Evolutionary conservation across 2,797 vertebrate genomes (phyloP), one percentile per base, ranked within the genome.

Genomic region (Psittacula derbiana): DNA sequence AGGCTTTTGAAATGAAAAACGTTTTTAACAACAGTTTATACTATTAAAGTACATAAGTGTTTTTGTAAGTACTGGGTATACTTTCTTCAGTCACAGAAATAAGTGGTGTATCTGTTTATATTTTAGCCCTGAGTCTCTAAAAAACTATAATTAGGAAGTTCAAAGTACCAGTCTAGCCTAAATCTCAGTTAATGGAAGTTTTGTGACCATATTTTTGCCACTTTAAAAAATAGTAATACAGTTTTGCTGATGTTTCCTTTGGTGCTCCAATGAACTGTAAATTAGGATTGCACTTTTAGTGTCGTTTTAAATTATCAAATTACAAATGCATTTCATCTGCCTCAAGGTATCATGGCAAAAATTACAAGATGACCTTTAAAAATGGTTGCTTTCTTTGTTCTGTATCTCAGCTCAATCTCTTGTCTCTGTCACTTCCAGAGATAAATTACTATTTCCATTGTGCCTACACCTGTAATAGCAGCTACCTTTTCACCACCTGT

Each of bases 291-390:
- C 9, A 53, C 60, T 93, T 90, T 76, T 47, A 60, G 30, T 71
- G 41, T 80, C 80, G 27, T 95, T 93, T 81, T 73, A 69, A 73
- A 86, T 96, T 70, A 81, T 47, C n/a, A 43, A 41, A 88, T 96
- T 96, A 90, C 64, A 90, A 93, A 94, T 46, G 41, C 11, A 80
- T 80, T 84, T 94, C 53, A 64, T 79, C 70, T 88, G 16, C 80
- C 73, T 76, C 73, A 57, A 64, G 67, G 47, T 69, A 94, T 82
- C 55, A 76, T 78, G 66, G 15, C 27, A 84, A 90, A 94, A 94
- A 88, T 90, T 91, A 88, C 76, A 88, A 70, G 71, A 81, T 70
- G 55, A 88, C 47, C 47, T 84, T 96, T 94, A 79, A 90, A 91
- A 95, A 86, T 58, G 28, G 27, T 62, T 71, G 17, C 52, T 82